phyloP scores from a whole-genome alignment of 2,797 vertebrate genomes.

The Chloroceryle amazona region DNA sequence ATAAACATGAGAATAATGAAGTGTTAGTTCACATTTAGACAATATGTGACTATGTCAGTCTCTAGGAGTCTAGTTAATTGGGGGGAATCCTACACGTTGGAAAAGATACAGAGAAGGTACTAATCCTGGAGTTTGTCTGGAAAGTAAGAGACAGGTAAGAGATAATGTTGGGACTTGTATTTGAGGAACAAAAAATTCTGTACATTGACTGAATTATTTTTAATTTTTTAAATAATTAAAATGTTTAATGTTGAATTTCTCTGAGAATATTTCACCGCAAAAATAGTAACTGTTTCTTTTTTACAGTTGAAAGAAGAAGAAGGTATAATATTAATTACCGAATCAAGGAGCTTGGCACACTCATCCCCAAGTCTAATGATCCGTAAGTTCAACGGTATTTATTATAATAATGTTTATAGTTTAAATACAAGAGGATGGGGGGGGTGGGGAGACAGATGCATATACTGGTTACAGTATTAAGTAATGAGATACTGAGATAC shows the following conservation, averaged over 20 bases:
- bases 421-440: background rate
- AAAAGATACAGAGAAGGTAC: background rate
- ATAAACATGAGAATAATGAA: background rate
- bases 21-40: background rate
- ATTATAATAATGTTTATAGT: slow-evolving; percentile 61
- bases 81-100: background rate
- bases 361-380: slow-evolving; percentile 98
- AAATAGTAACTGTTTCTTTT: slow-evolving; percentile 73
- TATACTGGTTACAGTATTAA: background rate
- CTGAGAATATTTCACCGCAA: slow-evolving; percentile 60
- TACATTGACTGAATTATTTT: background rate
- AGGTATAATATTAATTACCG: slow-evolving; percentile 99
- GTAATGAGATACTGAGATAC: background rate
- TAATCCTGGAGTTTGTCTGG: background rate
- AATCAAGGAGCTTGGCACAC: slow-evolving; percentile 98
- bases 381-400: slow-evolving; percentile 90
- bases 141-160: background rate
- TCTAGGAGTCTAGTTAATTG: background rate
- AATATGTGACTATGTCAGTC: background rate
- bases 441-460: background rate
- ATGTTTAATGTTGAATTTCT: slow-evolving; percentile 15
- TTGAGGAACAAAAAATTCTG: background rate
- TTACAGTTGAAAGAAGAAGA: slow-evolving; percentile 95
- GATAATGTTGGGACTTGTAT: background rate
- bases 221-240: slow-evolving; percentile 16